Evolutionary conservation across 2,113 vertebrate species (phyloP), one percentile per base, ranked within the genome.

Genomic region (Menura novaehollandiae): DNA sequence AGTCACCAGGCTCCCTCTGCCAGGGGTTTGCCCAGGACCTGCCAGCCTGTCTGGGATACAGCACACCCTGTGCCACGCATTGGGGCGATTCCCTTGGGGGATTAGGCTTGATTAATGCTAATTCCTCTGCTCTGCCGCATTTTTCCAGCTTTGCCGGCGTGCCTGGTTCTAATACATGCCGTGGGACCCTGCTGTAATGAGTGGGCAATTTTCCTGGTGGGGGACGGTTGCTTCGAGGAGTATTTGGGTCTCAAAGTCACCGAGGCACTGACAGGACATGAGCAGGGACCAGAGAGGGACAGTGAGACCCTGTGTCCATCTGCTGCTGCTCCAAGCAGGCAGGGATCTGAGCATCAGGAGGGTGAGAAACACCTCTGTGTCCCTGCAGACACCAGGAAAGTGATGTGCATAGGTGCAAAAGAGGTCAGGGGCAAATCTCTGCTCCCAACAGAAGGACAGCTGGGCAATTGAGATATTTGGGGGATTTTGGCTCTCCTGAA

Each of bases 21-120:
- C 76, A 33, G 72, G 39, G 81, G 69, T 51, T 51, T 85, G 55
- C 85, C 58, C 72, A 10, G 74, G 86, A 62, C 88, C 76, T 16
- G 2, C 85, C 89, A 85, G 67, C 88, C 83, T 75, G 73, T 77
- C 62, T 91, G 91, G 80, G 89, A 71, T 55, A 59, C 52, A 46
- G 75, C 90, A 37, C 4, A 1, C 16, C n/a, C 14, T 30, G 53
- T 7, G n/a, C 71, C 67, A 19, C 49, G 30, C 83, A 55, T 6
- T 0, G 8, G 67, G 78, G 52, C 1, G 3, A 24, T 84, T 77
- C 69, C 93, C 69, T 27, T 0, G 3, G 80, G 24, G 71, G 87
- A 95, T 96, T 95, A 96, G 60, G 60, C 67, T 85, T 84, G 58
- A 93, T 95, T 93, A 75, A 92, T 53, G 56, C 56, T 95, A 95